These are phyloP conservation scores for Archilochus colubris DNA, from an alignment of 2,113 vertebrate genomes.

Conservation along the genomic window DNA sequence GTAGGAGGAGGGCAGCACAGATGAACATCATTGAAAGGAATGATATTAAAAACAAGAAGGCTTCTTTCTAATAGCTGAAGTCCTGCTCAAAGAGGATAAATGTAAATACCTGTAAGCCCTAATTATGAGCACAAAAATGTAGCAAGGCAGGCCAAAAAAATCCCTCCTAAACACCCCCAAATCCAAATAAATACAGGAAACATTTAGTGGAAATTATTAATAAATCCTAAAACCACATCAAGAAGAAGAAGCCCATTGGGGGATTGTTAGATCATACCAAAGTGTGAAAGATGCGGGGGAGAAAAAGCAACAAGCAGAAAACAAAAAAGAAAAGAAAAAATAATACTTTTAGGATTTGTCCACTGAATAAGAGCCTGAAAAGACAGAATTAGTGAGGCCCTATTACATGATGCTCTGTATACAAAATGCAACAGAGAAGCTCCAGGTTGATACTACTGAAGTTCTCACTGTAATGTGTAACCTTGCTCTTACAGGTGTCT, in stretches of 20 bases:
- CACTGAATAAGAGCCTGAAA: not conserved
- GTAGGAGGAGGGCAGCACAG: not conserved
- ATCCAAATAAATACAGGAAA: not conserved
- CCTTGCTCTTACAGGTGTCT: not conserved
- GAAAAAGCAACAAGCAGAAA: not conserved
- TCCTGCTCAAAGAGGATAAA: not conserved
- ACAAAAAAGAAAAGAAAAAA: not conserved
- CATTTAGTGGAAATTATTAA: not conserved
- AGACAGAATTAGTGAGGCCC: not conserved
- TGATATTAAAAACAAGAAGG: not conserved
- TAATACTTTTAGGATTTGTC: not conserved
- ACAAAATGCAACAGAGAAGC: not conserved
- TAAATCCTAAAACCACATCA: not conserved
- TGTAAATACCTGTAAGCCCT: not conserved
- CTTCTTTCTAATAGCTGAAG: not conserved
- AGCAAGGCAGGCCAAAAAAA: not conserved
- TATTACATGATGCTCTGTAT: not conserved
- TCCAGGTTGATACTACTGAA: not conserved
- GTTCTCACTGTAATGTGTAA: not conserved
- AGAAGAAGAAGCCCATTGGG: not conserved
- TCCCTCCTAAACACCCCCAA: not conserved
- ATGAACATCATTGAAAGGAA: not conserved
- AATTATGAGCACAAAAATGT: not conserved
- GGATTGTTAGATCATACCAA: not conserved
- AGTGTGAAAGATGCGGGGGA: not conserved